Base-by-base conservation (phyloP, 2,113 vertebrate species). In the Trochalopteron elliotii region DNA sequence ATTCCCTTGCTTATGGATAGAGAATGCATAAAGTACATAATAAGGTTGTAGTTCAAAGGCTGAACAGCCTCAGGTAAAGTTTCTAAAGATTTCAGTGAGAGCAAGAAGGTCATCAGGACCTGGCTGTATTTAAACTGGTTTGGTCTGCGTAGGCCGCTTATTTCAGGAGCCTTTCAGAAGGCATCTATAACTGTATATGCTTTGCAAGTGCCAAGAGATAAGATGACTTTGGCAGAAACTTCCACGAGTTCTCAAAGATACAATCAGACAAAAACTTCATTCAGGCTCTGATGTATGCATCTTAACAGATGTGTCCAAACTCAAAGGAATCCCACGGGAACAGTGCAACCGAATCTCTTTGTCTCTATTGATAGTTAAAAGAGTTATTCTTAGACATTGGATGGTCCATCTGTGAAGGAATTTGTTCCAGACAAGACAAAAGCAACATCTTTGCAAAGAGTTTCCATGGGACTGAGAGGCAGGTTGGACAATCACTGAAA, bases 221-320 rank as follows among this genome's bases (percentile, higher is more conserved):
- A 97, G 96, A 97, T 97, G 86, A 90, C 97, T 97, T 96, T 97
- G 95, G 96, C 96, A 96, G 94, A 97, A 97, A 95, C 86, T 95
- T 97, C 93, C 92, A 83, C 28, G 69, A 96, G 96, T 97, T 96
- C 96, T 98, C 92, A 96, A 97, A 97, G 97, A 97, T 97, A 94
- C 91, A 94, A 92, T 96, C 97, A 97, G 96, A 98, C 97, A 97
- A 97, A 98, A 97, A 93, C 95, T 97, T 98, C 93, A 96, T 98
- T 98, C 97, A 97, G 27, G 92, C 96, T 98, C 93, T 97, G 91
- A 97, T 97, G 96, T 96, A 82, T 97, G 94, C 94, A 94, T 98
- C 97, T 97, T 97, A 98, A 97, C 98, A 98, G 98, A 98, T 98
- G 98, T 98, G 97, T 97, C 97, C 97, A 96, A 97, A 97, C 93